Evolutionary conservation across 2,113 vertebrate species (phyloP).

Genomic region (Chlorodrepanis virens): DNA sequence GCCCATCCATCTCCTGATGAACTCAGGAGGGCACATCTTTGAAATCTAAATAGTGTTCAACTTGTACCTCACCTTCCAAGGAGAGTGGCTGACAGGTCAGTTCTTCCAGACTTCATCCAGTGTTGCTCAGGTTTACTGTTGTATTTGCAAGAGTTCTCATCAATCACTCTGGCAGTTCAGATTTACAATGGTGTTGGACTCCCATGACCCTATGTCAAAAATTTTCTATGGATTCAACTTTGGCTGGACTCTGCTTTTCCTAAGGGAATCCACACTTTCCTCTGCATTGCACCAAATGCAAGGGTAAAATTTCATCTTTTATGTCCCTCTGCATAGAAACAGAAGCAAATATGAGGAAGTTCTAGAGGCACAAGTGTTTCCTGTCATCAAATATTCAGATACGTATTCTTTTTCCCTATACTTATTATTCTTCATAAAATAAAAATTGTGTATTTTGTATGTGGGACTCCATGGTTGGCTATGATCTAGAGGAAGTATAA

Average conservation of each 20-base stretch:
- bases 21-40: background rate
- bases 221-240: background rate
- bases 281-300: background rate
- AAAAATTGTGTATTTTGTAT: background rate
- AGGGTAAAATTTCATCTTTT: background rate
- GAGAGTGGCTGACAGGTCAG: background rate
- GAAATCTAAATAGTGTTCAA: background rate
- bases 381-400: background rate
- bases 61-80: background rate
- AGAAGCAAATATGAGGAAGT: background rate
- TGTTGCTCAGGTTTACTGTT: background rate
- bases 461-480: background rate
- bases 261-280: background rate
- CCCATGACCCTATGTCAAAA: rapidly evolving
- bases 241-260: background rate
- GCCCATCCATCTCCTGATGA: background rate
- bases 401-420: background rate
- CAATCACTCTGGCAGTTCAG: background rate
- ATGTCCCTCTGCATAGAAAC: background rate
- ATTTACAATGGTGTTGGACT: background rate
- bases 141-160: background rate
- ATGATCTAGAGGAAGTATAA: background rate
- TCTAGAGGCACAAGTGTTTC: background rate
- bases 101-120: background rate
- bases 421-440: background rate